Evolutionary conservation across 1,140 invertebrate genomes (phyloP).

Genomic region (Trachymyrmex septentrionalis): DNA sequence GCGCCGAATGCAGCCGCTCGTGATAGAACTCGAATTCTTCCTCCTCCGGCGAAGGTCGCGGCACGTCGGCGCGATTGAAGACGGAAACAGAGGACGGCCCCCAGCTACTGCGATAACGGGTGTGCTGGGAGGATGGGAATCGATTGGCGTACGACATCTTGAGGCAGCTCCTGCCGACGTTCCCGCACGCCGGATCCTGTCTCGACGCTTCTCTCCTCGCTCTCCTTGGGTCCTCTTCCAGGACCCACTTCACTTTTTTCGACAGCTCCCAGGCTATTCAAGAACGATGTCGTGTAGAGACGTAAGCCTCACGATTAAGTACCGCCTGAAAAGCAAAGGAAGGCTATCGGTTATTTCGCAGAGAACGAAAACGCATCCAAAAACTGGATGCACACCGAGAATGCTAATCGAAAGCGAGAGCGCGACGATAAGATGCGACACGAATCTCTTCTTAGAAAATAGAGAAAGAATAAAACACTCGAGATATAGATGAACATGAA

Average conservation of each 20-base stretch:
- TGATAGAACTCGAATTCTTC: slow-evolving; percentile 92
- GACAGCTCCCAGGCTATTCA: slow-evolving; percentile 28
- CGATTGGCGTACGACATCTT: slow-evolving; percentile 88
- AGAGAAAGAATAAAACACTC: neutral
- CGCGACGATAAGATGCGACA: slow-evolving; percentile 13
- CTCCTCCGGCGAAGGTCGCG: slow-evolving; percentile 88
- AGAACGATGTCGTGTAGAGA: slow-evolving; percentile 27
- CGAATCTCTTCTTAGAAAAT: slow-evolving; percentile 11
- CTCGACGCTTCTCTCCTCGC: neutral
- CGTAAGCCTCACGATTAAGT: slow-evolving; percentile 65
- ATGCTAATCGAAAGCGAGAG: slow-evolving; percentile 28
- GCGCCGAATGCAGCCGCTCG: slow-evolving; percentile 91
- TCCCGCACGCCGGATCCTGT: slow-evolving; percentile 37
- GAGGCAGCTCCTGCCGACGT: slow-evolving; percentile 15
- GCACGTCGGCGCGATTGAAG: slow-evolving; percentile 88
- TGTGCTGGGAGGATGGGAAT: slow-evolving; percentile 88
- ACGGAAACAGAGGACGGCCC: slow-evolving; percentile 88
- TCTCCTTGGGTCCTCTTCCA: slow-evolving; percentile 28
- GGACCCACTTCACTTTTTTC: slow-evolving; percentile 43
- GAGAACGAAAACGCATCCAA: neutral
- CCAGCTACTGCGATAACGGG: slow-evolving; percentile 89
- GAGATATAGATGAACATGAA: slow-evolving; percentile 22
- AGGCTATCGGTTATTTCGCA: slow-evolving; percentile 12
- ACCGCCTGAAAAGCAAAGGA: slow-evolving; percentile 46
- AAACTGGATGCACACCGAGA: neutral